Evolutionary conservation across 2,797 vertebrate genomes (phyloP).

Genomic region (Tokudaia tokunoshimensis): DNA sequence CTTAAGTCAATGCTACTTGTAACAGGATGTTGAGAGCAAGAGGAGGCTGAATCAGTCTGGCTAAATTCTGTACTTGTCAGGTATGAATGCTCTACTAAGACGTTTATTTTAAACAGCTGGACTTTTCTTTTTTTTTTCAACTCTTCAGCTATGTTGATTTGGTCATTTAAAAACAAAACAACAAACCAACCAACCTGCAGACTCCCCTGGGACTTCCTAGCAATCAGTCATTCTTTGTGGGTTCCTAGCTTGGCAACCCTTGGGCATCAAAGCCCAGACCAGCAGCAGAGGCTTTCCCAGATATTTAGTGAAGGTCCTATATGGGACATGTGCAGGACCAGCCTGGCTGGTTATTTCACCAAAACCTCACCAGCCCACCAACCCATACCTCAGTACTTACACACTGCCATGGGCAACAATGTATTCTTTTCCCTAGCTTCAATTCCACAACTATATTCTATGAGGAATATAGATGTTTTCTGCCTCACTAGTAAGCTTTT

Average conservation of each 20-base stretch:
- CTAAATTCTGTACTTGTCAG: not conserved
- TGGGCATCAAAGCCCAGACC: not conserved
- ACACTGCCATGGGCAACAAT: not conserved
- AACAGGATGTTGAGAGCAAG: not conserved
- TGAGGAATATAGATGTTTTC: not conserved
- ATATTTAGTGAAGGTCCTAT: not conserved
- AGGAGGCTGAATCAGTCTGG: not conserved
- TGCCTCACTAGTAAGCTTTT: not conserved
- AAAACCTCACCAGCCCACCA: not conserved
- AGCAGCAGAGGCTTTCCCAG: constrained; percentile 22
- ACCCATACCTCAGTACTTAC: not conserved
- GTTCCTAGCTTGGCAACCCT: not conserved
- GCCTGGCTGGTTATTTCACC: not conserved
- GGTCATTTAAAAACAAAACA: not conserved
- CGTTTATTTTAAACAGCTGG: not conserved
- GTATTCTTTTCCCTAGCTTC: not conserved
- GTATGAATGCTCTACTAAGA: constrained; percentile 4
- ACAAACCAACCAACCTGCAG: not conserved
- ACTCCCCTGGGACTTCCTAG: not conserved
- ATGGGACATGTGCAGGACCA: not conserved
- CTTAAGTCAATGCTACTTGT: not conserved
- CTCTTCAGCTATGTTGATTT: constrained; percentile 44
- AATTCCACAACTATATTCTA: not conserved
- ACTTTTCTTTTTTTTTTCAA: not conserved
- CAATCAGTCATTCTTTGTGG: not conserved